These are phyloP conservation scores for Gadus chalcogrammus DNA, from an alignment of 2,113 vertebrate genomes.

Conservation along the genomic window DNA sequence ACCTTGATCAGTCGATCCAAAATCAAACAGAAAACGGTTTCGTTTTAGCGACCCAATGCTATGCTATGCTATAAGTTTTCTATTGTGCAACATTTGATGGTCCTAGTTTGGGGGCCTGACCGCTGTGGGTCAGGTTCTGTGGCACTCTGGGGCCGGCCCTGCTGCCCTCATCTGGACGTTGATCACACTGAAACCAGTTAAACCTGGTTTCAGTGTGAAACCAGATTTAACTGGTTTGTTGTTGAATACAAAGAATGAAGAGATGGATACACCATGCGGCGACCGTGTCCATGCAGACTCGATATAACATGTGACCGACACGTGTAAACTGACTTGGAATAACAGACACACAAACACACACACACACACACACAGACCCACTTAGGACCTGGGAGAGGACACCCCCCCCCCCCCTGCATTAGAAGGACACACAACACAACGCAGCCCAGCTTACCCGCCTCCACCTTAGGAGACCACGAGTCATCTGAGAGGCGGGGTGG, in stretches of 20 bases:
- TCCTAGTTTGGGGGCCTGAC: no score
- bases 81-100: no score
- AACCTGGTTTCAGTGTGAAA: no score
- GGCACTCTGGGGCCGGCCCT: no score
- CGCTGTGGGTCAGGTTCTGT: no score
- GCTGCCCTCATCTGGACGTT: no score
- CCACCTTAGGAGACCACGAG: conserved; percentile 46
- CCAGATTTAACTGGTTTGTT: no score
- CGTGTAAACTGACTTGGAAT: background rate
- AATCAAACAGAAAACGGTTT: no score
- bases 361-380: conserved; percentile 28
- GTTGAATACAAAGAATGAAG: background rate
- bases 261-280: background rate
- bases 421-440: conserved; percentile 17
- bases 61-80: no score
- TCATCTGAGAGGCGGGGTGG: conserved; percentile 47
- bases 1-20: no score
- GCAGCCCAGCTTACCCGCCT: conserved; percentile 63
- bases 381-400: conserved; percentile 8
- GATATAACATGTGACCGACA: conserved; percentile 43
- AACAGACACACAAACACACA: background rate
- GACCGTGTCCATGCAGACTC: conserved; percentile 27
- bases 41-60: no score
- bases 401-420: background rate
- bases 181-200: no score